Evolutionary conservation across 2,797 vertebrate genomes (phyloP), one percentile per base, ranked within the genome.

Genomic region (Lutjanus campechanus): DNA sequence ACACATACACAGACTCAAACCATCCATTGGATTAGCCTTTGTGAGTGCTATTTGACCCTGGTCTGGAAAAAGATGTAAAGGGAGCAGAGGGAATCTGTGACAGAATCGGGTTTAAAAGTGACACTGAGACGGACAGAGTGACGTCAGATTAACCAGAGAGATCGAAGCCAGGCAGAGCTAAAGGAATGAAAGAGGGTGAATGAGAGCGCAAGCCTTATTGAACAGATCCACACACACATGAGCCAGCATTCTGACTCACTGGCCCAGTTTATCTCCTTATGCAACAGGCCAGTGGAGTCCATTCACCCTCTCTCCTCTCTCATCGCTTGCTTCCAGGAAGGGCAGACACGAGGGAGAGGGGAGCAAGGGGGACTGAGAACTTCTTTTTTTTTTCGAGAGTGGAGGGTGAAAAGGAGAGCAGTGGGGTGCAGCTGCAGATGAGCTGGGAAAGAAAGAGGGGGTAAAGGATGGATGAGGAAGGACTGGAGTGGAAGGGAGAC

Each of bases 201-300:
- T 43, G 85, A 61, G 74, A 62, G 67, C 15, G 54, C 10, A 12
- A 76, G 58, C 41, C 72, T 58, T 83, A 84, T 67, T 81, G 87
- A 93, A 84, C 73, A 80, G 81, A 78, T 69, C 72, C 80, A 60
- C 77, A 73, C 79, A 85, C 77, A 71, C 79, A 85, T 73, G 64
- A 91, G 76, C 85, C 72, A 76, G 69, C 54, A 74, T 87, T 79
- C 87, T 82, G 79, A 89, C 89, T 92, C 88, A 89, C 72, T 86
- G 86, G 83, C 80, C 87, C 82, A 85, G 65, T 91, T 93, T 79
- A 75, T 88, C 61, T 77, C 62, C 81, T 90, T 91, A 91, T 72
- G 77, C 87, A 92, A 93, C 82, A 82, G 64, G 82, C 84, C 82
- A 64, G 66, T n/a, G n/a, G 63, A 80, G 85, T 79, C 85, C 88